Evolutionary conservation across 2,113 vertebrate species (phyloP), one percentile per base, ranked within the genome.

Genomic region (Salminus brasiliensis): DNA sequence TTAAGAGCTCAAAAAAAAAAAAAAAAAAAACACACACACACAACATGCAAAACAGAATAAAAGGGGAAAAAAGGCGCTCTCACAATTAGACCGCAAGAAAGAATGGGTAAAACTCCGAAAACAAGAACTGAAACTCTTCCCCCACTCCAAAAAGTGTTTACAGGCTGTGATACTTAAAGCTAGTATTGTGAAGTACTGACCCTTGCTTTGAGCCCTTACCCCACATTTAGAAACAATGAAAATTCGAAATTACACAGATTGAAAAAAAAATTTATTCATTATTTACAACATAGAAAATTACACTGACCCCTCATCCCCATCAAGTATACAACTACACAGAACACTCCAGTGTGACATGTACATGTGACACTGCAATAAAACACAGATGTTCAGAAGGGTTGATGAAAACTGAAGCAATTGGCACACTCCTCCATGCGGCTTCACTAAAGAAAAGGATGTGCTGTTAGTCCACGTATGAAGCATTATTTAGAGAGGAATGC

Each of bases 231-330:
- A 13, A 25, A 21, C 15, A 63, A 15, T 13, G 1, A 4, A 27
- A 15, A 34, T 27, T 57, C 9, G 9, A 4, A 49, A 5, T 2
- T 21, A 3, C 9, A 63, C 60, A 29, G 25, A 29, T 76, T 36
- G 18, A 45, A 67, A 25, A n/a, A 23, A 36, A 45, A 67, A 74
- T 57, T 53, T 65, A 72, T 68, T 81, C 41, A 34, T 79, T 81
- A 85, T 88, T 62, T 80, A 84, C 87, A 89, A 55, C 34, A 70
- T 79, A 84, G 43, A 77, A 84, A 84, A 74, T 21, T 43, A 63
- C 3, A 63, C 41, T 43, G 76, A 27, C 57, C 2, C 7, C 21
- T 45, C 63, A 12, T 16, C 55, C 32, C 11, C 59, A 4, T 25
- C 47, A 66, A n/a, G 29, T 30, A 25, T 52, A 72, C 25, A n/a